Evolutionary conservation across 2,888 invertebrate species (phyloP), one percentile per base, ranked within the genome.

Genomic region (Apomyelois bistriatella): DNA sequence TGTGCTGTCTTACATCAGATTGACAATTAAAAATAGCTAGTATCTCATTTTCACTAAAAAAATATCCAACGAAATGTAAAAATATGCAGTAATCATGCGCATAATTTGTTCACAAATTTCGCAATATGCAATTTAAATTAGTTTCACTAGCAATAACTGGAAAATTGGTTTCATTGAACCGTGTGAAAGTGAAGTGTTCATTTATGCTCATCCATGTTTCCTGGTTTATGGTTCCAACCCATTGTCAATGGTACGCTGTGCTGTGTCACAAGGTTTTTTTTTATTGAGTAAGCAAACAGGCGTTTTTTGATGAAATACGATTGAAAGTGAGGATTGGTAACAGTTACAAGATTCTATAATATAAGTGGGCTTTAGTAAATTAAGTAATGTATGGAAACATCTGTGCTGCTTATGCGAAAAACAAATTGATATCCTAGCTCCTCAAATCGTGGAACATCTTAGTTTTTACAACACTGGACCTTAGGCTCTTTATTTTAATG

Each of bases 91-190:
- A 35, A 46, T 32, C 15, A 15, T 47, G 42, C 55, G 52, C 37
- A 52, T 48, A 51, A 51, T 28, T 52, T 38, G 30, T 55, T 22
- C 17, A 50, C 40, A 50, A 43, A 46, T 53, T 22, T 30, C 49
- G 55, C 54, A 42, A 52, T 54, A 17, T 46, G 54, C 51, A 58
- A 64, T 67, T 60, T 58, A 56, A 66, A 65, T 59, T 60, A 65
- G 64, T 76, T 76, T 74, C 74, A 69, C 76, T 72, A 64, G 62
- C 66, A 69, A 69, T 68, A 66, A 64, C 66, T 74, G 73, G 74
- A 75, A 76, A 79, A 79, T 76, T 66, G 71, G 71, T 79, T 82
- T 69, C 78, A 71, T 70, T 79, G 74, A 79, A 80, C 79, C 72
- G 62, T 62, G 75, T 62, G 76, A 75, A 76, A 74, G 70, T 64